phyloP scores from a whole-genome alignment of 2,888 invertebrate species.

The Dioctria linearis region DNA sequence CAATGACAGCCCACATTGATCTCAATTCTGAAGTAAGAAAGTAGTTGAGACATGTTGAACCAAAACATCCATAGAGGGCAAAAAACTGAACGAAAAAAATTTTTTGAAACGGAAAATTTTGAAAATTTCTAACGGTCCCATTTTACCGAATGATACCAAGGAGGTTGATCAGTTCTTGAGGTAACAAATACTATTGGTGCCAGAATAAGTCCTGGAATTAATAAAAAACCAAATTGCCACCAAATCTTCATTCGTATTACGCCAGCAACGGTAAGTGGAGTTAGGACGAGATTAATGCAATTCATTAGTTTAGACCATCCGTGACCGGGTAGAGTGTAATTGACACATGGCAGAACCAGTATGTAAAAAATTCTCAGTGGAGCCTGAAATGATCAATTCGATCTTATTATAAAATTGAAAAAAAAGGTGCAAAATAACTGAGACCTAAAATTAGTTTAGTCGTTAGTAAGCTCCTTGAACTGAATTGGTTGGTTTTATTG shows the following conservation, averaged over 20 bases:
- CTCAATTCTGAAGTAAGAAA: not conserved
- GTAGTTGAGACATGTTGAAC: not conserved
- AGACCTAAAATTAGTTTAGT: too few relatives aligned
- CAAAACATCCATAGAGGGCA: constrained; percentile 1
- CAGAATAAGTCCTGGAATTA: not conserved
- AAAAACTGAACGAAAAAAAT: not conserved
- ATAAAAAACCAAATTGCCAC: not conserved
- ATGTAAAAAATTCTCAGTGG: not conserved
- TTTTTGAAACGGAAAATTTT: not conserved
- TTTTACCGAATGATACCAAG: not conserved
- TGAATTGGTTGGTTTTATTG: too few relatives aligned
- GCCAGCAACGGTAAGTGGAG: not conserved
- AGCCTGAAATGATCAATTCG: not conserved
- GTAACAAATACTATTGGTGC: constrained; percentile 6
- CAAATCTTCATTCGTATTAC: too few relatives aligned
- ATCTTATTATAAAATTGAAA: not conserved
- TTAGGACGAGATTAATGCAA: not conserved
- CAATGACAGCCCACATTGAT: not conserved
- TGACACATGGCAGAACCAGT: not conserved
- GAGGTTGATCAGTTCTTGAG: constrained; percentile 19
- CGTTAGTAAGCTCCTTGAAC: too few relatives aligned
- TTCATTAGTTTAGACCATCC: constrained; percentile 24
- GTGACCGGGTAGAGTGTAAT: not conserved
- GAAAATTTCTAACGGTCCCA: not conserved
- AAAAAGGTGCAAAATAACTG: not conserved